These are phyloP conservation scores for Entomyzon cyanotis DNA, from an alignment of 2,113 vertebrate species.

Conservation along the genomic window DNA sequence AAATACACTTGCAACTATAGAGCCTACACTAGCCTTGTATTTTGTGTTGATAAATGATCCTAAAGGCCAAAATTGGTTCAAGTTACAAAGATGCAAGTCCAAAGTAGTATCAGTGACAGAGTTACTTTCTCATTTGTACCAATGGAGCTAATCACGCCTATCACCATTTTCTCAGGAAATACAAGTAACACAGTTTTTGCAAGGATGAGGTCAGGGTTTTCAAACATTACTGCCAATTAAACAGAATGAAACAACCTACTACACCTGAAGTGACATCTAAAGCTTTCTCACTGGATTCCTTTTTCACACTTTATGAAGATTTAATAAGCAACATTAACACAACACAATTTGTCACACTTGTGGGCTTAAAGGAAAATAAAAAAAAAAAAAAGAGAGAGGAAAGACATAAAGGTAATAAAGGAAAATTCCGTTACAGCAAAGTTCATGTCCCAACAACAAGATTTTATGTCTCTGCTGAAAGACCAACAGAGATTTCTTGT, in stretches of 20 bases:
- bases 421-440: constrained; percentile 29
- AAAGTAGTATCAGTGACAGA: not conserved
- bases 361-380: not conserved
- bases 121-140: not conserved
- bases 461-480: constrained; percentile 45
- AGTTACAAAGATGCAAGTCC: not conserved
- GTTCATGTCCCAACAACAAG: constrained; percentile 47
- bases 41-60: not conserved
- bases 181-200: not conserved
- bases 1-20: not conserved
- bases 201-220: not conserved
- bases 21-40: not conserved
- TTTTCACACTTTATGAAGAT: not conserved
- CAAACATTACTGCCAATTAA: not conserved
- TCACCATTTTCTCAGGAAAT: not conserved
- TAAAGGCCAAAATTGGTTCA: not conserved
- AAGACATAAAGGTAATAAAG: not conserved
- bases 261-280: not conserved
- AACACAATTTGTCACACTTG: not conserved
- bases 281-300: not conserved
- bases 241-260: not conserved
- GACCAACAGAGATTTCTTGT: constrained; percentile 44
- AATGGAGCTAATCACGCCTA: not conserved
- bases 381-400: not conserved
- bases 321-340: not conserved